A percentile compares a stretch with the other conserved stretches of the same genome.
phyloP scores from a whole-genome alignment of 1,140 invertebrate species.

The Apocrypta bakeri region DNA sequence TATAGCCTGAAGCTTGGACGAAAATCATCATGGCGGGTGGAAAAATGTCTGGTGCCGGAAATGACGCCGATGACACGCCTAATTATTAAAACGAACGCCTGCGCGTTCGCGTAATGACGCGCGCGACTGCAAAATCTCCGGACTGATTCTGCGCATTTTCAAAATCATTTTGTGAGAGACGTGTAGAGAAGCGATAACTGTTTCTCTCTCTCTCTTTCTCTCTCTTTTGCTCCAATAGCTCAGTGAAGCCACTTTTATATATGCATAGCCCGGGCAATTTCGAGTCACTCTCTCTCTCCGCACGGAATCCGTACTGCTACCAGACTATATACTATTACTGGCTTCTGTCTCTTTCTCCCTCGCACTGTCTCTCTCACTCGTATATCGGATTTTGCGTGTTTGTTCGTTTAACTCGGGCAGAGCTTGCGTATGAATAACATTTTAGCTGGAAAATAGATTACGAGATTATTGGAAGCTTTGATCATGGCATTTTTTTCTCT shows the following conservation, averaged over 20 bases:
- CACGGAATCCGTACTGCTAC: background rate
- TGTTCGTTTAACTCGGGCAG: conserved; percentile 4
- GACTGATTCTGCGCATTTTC: conserved; percentile 17
- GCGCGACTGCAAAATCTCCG: background rate
- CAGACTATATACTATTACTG: no score
- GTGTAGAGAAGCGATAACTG: background rate
- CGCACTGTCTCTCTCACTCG: background rate
- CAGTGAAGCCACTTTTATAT: background rate
- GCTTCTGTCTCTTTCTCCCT: no score
- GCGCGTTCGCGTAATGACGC: conserved; percentile 11
- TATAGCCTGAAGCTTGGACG: no score
- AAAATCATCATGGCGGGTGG: background rate
- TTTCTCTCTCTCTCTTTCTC: background rate
- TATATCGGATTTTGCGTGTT: conserved; percentile 24
- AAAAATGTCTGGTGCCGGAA: background rate
- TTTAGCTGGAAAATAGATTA: conserved; percentile 35
- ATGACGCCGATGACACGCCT: conserved; percentile 28
- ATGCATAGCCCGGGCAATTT: conserved; percentile 29
- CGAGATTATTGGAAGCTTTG: conserved; percentile 16
- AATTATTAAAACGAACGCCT: conserved; percentile 31
- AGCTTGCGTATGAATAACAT: conserved; percentile 25
- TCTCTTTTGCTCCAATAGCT: background rate
- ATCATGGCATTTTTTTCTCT: conserved; percentile 18
- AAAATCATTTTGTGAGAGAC: conserved; percentile 12
- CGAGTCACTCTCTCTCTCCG: background rate